phyloP scores from a whole-genome alignment of 1,140 invertebrate genomes.

The Danaus plexippus region DNA sequence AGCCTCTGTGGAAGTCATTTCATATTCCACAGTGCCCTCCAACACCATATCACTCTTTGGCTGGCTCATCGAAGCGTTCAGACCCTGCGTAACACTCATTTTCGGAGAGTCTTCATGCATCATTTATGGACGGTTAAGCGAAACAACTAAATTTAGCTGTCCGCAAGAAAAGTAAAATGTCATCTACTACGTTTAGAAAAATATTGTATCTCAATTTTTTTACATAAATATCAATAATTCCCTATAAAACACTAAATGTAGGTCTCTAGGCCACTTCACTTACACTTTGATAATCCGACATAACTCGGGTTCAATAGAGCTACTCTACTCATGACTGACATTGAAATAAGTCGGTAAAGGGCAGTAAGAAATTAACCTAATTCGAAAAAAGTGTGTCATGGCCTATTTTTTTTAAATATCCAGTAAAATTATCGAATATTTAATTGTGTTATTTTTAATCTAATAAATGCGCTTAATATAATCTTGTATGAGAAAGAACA shows the following conservation, averaged over 20 bases:
- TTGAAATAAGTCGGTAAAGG: constrained; percentile 71
- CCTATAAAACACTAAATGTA: constrained; percentile 66
- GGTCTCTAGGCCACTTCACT: constrained; percentile 71
- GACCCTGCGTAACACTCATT: constrained; percentile 67
- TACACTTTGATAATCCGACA: constrained; percentile 70
- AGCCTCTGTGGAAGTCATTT: constrained; percentile 43
- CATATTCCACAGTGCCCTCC: constrained; percentile 47
- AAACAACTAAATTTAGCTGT: constrained; percentile 46
- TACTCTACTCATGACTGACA: constrained; percentile 70
- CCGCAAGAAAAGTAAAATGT: constrained; percentile 36
- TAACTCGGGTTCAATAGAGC: constrained; percentile 63
- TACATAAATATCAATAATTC: constrained; percentile 46
- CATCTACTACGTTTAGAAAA: constrained; percentile 34
- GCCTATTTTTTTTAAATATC: constrained; percentile 38
- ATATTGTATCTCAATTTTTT: constrained; percentile 47
- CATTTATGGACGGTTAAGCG: constrained; percentile 46
- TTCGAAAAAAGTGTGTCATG: constrained; percentile 57
- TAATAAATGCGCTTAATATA: constrained; percentile 7
- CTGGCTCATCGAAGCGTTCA: constrained; percentile 62
- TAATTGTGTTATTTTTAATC: constrained; percentile 4
- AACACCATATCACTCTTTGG: constrained; percentile 53
- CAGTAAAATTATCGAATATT: neutral
- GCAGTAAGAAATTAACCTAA: constrained; percentile 66
- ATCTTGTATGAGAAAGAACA: constrained; percentile 11
- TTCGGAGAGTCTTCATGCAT: constrained; percentile 68